Evolutionary conservation across 2,888 invertebrate genomes (phyloP), one percentile per base, ranked within the genome.

Genomic region (Machimus rusticus): DNA sequence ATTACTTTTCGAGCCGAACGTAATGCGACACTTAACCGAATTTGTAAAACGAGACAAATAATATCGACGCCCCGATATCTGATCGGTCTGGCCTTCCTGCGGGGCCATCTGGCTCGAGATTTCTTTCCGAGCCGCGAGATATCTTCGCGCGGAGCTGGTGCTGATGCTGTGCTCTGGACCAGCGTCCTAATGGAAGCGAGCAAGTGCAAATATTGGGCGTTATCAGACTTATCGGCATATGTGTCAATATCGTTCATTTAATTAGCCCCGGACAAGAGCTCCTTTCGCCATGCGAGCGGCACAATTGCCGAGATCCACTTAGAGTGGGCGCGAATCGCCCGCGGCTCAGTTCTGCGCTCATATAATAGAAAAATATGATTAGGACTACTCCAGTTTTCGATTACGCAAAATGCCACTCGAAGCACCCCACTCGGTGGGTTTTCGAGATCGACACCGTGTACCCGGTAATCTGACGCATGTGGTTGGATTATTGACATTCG

Each of bases 391-490:
- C 77, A n/a, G 79, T 78, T 79, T 78, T 76, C 81, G 79, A 74
- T 81, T 81, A 74, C 74, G 51, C 51, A 87, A 87, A 74, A 81
- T 51, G 81, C 81, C 74, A 66, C 87, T 81, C 76, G 66, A 79
- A 74, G 81, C 43, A 28, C 79, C 66, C 66, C 66, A 28, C 86
- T 66, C 14, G 14, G 39, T 74, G 55, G 55, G 78, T 46, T 55
- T 43, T 78, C 76, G 82, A 86, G 87, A 82, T 74, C 74, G 87
- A 89, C 76, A 87, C 84, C 85, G 87, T 86, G 87, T 74, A 23
- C 39, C 74, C 88, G 88, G 89, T 90, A 89, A 89, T 89, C 89
- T 88, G 77, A 86, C 88, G 88, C 89, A 90, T 90, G 89, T 89
- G 89, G 89, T 89, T 88, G 88, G 89, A 89, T 89, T 89, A 90